These are phyloP conservation scores for Temnothorax nylanderi DNA, from an alignment of 1,140 invertebrate genomes.

Conservation along the genomic window DNA sequence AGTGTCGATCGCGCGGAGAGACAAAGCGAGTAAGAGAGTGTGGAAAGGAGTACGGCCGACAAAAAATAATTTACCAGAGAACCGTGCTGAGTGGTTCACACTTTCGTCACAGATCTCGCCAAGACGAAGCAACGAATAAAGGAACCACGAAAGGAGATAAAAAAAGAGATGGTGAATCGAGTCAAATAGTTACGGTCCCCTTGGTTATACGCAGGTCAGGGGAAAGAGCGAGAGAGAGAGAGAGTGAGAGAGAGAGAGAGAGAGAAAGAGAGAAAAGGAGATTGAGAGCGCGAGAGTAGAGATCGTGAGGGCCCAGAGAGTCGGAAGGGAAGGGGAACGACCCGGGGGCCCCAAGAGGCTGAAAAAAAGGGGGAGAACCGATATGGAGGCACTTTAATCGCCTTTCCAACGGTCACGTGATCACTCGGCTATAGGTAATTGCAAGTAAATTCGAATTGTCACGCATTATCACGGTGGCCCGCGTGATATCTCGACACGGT, in stretches of 20 bases:
- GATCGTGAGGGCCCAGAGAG: neutral
- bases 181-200: conserved; percentile 72
- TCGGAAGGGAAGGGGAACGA: conserved; percentile 21
- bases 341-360: neutral
- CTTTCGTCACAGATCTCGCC: conserved; percentile 71
- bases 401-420: conserved; percentile 71
- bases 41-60: neutral
- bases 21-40: conserved; percentile 17
- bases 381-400: conserved; percentile 66
- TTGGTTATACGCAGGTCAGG: conserved; percentile 49
- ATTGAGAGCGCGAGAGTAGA: conserved; percentile 1
- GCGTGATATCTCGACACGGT: conserved; percentile 44
- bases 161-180: conserved; percentile 62
- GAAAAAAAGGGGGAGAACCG: conserved; percentile 31
- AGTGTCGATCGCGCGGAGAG: conserved; percentile 7
- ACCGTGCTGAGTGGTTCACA: conserved; percentile 27
- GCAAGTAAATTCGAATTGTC: conserved; percentile 80
- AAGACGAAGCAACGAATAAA: conserved; percentile 62
- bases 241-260: conserved; percentile 16
- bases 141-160: conserved; percentile 33
- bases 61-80: conserved; percentile 32
- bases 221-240: neutral
- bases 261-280: neutral
- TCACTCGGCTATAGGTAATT: conserved; percentile 74
- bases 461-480: conserved; percentile 77